Evolutionary conservation across 53 echinoderm and acorn worm species (phyloP).

Genomic region (Paelopatides confundens): DNA sequence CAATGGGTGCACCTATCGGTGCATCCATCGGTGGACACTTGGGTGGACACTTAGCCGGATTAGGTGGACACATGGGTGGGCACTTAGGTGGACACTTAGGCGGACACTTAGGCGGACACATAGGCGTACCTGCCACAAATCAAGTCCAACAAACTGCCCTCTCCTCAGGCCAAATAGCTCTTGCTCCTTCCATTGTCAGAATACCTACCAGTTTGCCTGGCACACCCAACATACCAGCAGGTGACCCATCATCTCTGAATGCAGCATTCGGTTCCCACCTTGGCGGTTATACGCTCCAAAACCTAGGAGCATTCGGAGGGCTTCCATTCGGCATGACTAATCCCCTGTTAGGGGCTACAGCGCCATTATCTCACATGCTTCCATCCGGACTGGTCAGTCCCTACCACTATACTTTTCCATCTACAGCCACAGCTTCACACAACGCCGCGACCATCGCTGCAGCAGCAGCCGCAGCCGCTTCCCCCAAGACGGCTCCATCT

Average conservation of each 20-base stretch:
- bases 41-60: no score
- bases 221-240: constrained; percentile 21
- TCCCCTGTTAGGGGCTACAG: constrained; percentile 82
- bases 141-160: constrained; percentile 69
- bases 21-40: no score
- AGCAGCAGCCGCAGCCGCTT: constrained; percentile 38
- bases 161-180: constrained; percentile 64
- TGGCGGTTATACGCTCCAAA: constrained; percentile 78
- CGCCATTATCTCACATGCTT: constrained; percentile 79
- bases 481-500: constrained; percentile 26
- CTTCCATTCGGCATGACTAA: constrained; percentile 77
- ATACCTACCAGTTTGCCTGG: constrained; percentile 65
- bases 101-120: background rate
- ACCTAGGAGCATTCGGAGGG: constrained; percentile 63
- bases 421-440: constrained; percentile 30
- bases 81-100: no score
- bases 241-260: constrained; percentile 65
- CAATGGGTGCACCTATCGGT: no score
- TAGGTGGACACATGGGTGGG: no score
- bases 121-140: constrained; percentile 16
- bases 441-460: constrained; percentile 25
- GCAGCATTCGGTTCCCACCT: constrained; percentile 71
- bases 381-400: constrained; percentile 89
- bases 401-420: constrained; percentile 69
- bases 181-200: constrained; percentile 64